A percentile compares a stretch with the other conserved stretches of the same genome.
These are phyloP conservation scores for Hylaea fasciaria DNA, from an alignment of 2,888 invertebrate genomes.

Conservation along the genomic window DNA sequence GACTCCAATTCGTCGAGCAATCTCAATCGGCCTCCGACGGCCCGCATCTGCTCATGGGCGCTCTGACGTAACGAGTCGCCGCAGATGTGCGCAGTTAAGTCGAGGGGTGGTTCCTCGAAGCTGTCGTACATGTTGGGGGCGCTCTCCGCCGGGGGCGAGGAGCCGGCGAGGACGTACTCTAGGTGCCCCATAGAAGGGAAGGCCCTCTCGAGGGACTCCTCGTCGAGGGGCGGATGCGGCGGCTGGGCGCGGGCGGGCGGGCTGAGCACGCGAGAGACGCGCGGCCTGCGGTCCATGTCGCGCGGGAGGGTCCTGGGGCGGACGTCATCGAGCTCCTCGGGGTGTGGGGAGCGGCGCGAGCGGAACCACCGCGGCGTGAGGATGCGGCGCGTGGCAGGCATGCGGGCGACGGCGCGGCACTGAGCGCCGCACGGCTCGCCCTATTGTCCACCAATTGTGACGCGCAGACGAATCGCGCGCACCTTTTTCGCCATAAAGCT, in stretches of 20 bases:
- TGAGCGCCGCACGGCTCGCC: constrained; percentile 44
- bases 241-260: constrained; percentile 46
- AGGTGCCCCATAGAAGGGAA: constrained; percentile 88
- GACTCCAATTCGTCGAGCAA: constrained; percentile 91
- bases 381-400: constrained; percentile 73
- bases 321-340: constrained; percentile 62
- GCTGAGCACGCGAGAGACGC: constrained; percentile 68
- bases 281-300: constrained; percentile 56
- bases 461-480: constrained; percentile 57
- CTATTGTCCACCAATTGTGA: constrained; percentile 73
- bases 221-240: constrained; percentile 60
- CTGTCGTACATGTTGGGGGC: constrained; percentile 93
- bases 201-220: constrained; percentile 86
- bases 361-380: constrained; percentile 74
- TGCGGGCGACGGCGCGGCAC: constrained; percentile 70
- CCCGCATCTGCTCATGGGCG: constrained; percentile 90
- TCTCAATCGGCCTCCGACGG: constrained; percentile 87
- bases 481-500: constrained; percentile 57
- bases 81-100: constrained; percentile 89
- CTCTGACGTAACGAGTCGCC: constrained; percentile 90
- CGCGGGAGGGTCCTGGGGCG: constrained; percentile 36
- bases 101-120: constrained; percentile 89
- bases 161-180: constrained; percentile 92
- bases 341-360: constrained; percentile 62
- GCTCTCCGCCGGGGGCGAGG: constrained; percentile 92